Evolutionary conservation across 2,888 invertebrate species (phyloP).

Genomic region (Sarcophaga rosellei): DNA sequence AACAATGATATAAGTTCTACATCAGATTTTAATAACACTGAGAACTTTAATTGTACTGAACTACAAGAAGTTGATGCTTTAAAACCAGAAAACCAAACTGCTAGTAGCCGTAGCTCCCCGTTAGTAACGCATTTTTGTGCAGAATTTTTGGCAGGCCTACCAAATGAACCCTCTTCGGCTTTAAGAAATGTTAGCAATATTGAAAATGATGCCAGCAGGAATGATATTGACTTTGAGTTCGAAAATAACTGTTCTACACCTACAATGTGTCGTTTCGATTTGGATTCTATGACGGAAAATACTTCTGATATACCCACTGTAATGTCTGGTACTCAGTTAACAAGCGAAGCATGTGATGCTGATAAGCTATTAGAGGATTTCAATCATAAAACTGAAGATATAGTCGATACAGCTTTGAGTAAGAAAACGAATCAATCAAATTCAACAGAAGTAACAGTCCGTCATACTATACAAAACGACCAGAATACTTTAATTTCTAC

Average conservation of each 20-base stretch:
- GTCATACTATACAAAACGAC: neutral
- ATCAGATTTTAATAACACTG: neutral
- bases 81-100: neutral
- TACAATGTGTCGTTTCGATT: constrained; percentile 46
- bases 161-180: constrained; percentile 19
- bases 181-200: neutral
- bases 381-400: constrained; percentile 41
- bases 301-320: constrained; percentile 22
- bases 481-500: too few species aligned
- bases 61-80: neutral
- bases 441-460: neutral
- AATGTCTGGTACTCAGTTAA: neutral
- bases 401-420: constrained; percentile 29
- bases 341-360: constrained; percentile 20
- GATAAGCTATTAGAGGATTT: constrained; percentile 53
- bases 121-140: constrained; percentile 41
- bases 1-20: neutral
- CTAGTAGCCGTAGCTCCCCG: neutral
- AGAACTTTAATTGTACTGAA: neutral
- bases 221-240: constrained; percentile 41
- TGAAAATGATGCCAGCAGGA: neutral
- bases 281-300: constrained; percentile 47
- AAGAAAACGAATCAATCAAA: neutral
- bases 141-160: constrained; percentile 49
- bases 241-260: constrained; percentile 44